A percentile compares a stretch with the other conserved stretches of the same genome.
Evolutionary conservation across 1,140 invertebrate genomes (phyloP).

Genomic region (Penaeus chinensis): DNA sequence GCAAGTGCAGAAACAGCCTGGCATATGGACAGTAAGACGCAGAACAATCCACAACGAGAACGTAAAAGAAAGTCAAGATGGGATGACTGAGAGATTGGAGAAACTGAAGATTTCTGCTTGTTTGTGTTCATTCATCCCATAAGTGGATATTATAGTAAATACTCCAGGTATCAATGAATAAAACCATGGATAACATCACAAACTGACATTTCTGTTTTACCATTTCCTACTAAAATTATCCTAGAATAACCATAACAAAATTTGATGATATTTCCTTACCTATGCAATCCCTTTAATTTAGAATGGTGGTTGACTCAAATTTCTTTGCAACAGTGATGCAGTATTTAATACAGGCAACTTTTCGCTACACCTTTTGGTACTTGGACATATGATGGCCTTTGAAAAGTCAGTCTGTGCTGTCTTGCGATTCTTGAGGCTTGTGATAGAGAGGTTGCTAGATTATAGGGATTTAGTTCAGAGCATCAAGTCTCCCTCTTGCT

Average conservation of each 20-base stretch:
- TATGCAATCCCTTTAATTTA: too few species aligned
- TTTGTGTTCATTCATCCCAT: slow-evolving; percentile 2
- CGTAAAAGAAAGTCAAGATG: slow-evolving; percentile 52
- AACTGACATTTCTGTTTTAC: slow-evolving; percentile 26
- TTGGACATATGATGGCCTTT: slow-evolving; percentile 3
- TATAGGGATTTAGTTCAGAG: too few species aligned
- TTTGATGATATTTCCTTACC: too few species aligned
- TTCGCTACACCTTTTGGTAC: not conserved
- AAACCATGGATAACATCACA: slow-evolving; percentile 18
- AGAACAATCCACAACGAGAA: not conserved
- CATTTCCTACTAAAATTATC: not conserved
- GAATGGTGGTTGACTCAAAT: too few species aligned
- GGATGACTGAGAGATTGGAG: slow-evolving; percentile 39
- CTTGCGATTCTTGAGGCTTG: not conserved
- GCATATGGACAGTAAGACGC: slow-evolving; percentile 18
- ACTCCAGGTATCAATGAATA: not conserved
- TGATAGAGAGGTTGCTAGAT: too few species aligned
- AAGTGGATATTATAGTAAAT: not conserved
- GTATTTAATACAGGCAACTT: not conserved
- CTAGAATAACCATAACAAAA: too few species aligned
- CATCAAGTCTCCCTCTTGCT: too few species aligned
- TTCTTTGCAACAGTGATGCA: too few species aligned
- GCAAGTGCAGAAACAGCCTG: slow-evolving; percentile 54
- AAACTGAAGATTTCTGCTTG: not conserved
- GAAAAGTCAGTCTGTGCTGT: slow-evolving; percentile 23